Conservation (phyloP, 2,797 vertebrate species). For the Gallinago solitaria region DNA sequence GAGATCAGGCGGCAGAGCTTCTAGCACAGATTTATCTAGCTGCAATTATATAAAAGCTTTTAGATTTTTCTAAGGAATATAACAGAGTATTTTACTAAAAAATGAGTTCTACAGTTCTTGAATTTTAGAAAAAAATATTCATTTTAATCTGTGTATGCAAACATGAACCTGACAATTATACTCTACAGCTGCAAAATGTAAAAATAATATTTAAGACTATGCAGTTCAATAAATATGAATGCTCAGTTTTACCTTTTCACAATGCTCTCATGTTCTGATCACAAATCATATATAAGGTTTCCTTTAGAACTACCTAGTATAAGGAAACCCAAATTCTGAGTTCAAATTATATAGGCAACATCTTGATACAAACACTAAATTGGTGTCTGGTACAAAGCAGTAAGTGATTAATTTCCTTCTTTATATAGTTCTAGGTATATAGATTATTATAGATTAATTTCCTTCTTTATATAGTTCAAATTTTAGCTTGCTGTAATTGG, state of each 20-base stretch:
- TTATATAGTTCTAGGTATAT: neutral
- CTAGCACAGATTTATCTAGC: conserved; percentile 93
- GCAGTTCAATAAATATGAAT: neutral
- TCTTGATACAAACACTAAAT: neutral
- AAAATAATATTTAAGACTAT: neutral
- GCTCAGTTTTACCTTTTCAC: neutral
- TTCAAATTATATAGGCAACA: neutral
- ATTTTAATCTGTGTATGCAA: neutral
- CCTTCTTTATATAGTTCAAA: neutral
- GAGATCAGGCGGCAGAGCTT: conserved; percentile 90
- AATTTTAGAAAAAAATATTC: neutral
- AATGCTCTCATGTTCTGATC: neutral
- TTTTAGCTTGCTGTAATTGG: neutral
- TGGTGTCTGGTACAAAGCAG: neutral
- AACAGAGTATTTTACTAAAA: neutral
- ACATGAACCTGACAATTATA: neutral
- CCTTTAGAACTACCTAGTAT: neutral
- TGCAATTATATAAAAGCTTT: conserved; percentile 52
- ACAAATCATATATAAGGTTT: neutral
- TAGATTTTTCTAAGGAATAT: neutral
- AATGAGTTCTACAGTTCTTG: neutral
- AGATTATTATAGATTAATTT: neutral
- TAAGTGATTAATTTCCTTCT: neutral
- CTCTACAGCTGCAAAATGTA: neutral
- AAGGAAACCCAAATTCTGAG: neutral